Percentiles rank a stretch among this genome's conserved stretches.
Evolutionary conservation across 2,797 vertebrate species (phyloP).

Genomic region (Yasuhikotakia modesta): DNA sequence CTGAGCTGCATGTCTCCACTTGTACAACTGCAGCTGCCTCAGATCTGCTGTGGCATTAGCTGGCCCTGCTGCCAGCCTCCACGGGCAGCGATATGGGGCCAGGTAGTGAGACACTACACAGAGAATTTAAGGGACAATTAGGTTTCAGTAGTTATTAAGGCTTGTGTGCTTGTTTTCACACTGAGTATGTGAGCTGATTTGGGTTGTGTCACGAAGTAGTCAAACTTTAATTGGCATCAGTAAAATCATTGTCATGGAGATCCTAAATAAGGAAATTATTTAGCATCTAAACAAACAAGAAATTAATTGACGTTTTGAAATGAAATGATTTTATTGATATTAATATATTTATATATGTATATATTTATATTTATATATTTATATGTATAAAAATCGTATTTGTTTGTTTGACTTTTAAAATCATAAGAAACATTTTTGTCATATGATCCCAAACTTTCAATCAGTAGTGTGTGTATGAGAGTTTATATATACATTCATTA

Average conservation of each 20-base stretch:
- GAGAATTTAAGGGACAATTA: slow-evolving; percentile 12
- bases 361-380: too few species aligned
- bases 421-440: too few species aligned
- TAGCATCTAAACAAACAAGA: too few species aligned
- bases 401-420: too few species aligned
- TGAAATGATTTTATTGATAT: too few species aligned
- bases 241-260: background rate
- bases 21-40: slow-evolving; percentile 42
- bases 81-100: slow-evolving; percentile 33
- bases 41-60: slow-evolving; percentile 54
- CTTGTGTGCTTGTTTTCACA: background rate
- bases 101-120: slow-evolving; percentile 41
- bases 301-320: too few species aligned
- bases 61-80: slow-evolving; percentile 50
- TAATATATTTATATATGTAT: too few species aligned
- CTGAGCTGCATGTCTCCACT: slow-evolving; percentile 54
- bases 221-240: slow-evolving; percentile 1
- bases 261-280: too few species aligned
- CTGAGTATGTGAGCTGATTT: background rate
- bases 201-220: background rate
- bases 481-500: too few species aligned
- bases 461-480: too few species aligned
- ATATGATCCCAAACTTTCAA: too few species aligned
- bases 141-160: slow-evolving; percentile 7
- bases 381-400: too few species aligned